Percentiles rank a stretch among this genome's conserved stretches.
Evolutionary conservation across 2,113 vertebrate genomes (phyloP).

Genomic region (Neoarius graeffei): DNA sequence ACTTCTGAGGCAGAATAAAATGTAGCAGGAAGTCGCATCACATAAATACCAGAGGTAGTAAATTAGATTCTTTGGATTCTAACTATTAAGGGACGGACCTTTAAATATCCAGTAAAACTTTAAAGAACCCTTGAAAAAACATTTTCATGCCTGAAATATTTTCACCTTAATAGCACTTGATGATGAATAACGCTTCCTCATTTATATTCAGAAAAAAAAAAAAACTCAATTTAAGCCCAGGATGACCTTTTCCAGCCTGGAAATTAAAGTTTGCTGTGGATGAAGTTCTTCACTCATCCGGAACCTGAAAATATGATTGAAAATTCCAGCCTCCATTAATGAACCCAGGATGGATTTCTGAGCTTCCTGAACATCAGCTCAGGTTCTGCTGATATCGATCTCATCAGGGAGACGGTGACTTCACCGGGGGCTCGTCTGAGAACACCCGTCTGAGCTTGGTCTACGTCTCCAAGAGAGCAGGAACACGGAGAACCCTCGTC

Average conservation of each 20-base stretch:
- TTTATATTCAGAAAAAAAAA: not conserved
- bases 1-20: not conserved
- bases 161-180: not conserved
- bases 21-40: not conserved
- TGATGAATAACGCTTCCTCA: constrained; percentile 2
- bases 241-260: not conserved
- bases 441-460: not conserved
- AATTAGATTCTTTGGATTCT: not conserved
- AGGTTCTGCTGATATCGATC: constrained; percentile 10
- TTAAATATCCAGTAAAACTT: not conserved
- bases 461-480: not conserved
- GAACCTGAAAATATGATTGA: not conserved
- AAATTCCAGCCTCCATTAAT: not conserved
- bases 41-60: not conserved
- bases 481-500: not conserved
- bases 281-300: not conserved
- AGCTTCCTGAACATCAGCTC: not conserved
- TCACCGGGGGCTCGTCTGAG: not conserved
- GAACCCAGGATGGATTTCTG: not conserved
- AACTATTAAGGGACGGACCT: not conserved
- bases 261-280: not conserved
- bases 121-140: not conserved
- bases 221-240: not conserved
- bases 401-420: not conserved
- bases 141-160: not conserved